Evolutionary conservation across 2,888 invertebrate species (phyloP), one percentile per base, ranked within the genome.

Genomic region (Odontocerum albicorne): DNA sequence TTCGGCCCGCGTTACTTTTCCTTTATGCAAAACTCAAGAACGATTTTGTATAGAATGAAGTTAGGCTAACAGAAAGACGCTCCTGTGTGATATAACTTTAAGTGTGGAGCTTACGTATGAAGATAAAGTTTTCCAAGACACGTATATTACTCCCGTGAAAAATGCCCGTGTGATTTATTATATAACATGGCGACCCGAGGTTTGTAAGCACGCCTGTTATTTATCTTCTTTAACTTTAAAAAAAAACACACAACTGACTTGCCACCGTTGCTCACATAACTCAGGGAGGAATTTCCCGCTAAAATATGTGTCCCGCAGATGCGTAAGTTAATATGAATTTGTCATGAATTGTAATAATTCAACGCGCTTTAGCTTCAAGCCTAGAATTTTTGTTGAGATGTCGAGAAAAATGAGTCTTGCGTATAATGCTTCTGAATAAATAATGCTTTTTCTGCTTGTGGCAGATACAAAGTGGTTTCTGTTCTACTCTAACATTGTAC

Each of bases 91-190:
- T 27, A 4, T 27, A 4, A 27, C 6, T 27, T 27, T 27, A 7
- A 27, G 27, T 27, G 27, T 27, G 32, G 27, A 35, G 47, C 47
- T 46, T 47, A 47, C 47, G 49, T 59, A 59, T 56, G 49, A 56
- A 59, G 59, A 59, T 59, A 59, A 59, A 59, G 49, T 59, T 59
- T 59, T 56, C 59, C 56, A 46, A 59, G 59, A 59, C 59, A 55
- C 55, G 59, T 59, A 56, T 53, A 59, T 56, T 53, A 53, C 56
- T 56, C 49, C 43, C 33, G 60, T 51, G 60, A 60, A 60, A 60
- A 60, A 60, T 60, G 47, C 57, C 54, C 45, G 56, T 46, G 51
- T 60, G 60, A 60, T 60, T 60, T 60, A 60, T 55, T 32, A 36
- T 43, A 44, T 47, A 40, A 53, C 50, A 50, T 44, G 57, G 57